Conservation (phyloP, 1,140 invertebrate species). For the Macrocentrus cingulum region DNA sequence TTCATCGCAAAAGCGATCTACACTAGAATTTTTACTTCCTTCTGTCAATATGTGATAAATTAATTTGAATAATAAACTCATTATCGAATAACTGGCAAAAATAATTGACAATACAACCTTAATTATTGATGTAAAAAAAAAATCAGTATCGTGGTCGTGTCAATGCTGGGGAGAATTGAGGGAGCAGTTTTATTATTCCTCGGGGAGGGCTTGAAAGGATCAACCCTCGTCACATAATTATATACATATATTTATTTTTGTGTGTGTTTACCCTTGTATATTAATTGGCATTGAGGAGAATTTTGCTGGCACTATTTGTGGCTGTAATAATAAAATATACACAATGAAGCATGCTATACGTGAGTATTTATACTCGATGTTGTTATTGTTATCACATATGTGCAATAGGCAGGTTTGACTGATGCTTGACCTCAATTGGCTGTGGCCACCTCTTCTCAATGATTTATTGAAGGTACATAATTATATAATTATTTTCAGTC, state of each 20-base stretch:
- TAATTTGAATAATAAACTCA: no score
- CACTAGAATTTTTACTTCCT: no score
- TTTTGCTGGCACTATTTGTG: conserved; percentile 5
- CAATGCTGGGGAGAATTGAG: conserved; percentile 3
- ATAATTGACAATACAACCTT: no score
- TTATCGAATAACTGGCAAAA: no score
- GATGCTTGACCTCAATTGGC: neutral
- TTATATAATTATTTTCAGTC: no score
- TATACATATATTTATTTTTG: neutral
- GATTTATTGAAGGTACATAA: no score
- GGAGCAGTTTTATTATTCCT: conserved; percentile 2
- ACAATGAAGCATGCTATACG: neutral
- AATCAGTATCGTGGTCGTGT: conserved; percentile 8
- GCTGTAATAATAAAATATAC: conserved; percentile 5
- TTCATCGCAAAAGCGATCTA: no score
- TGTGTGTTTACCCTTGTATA: neutral
- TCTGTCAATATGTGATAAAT: no score
- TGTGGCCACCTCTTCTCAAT: neutral
- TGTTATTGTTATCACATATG: neutral
- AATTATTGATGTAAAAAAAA: neutral
- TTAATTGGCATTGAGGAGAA: conserved; percentile 3
- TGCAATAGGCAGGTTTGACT: neutral
- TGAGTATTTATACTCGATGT: neutral
- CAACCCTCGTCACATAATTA: conserved; percentile 11
- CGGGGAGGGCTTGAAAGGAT: conserved; percentile 2